phyloP scores from a whole-genome alignment of 2,888 invertebrate species.

The Tetrapedia diversipes region DNA sequence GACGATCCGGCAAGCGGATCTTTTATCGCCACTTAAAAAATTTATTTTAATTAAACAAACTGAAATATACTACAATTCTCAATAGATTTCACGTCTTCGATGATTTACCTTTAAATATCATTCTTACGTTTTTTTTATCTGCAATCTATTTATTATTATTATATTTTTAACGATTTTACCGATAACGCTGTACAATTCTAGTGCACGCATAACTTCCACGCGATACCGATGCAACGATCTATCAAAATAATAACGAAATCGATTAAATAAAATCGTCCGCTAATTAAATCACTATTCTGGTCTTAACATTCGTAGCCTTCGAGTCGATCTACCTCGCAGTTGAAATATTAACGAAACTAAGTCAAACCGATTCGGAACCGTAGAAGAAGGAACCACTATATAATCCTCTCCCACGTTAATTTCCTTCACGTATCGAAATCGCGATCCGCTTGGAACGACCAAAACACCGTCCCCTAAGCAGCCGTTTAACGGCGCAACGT shows the following conservation, averaged over 20 bases:
- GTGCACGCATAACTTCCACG: no score
- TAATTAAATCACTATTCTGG: no score
- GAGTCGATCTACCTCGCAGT: not conserved
- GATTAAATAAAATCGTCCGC: no score
- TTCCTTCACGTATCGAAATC: not conserved
- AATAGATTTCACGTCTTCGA: no score
- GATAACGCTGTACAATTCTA: no score
- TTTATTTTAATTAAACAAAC: not conserved
- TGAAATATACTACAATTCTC: not conserved
- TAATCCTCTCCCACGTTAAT: not conserved
- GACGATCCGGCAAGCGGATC: not conserved
- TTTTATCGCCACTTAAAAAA: not conserved
- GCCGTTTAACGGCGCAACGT: not conserved
- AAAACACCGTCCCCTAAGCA: not conserved
- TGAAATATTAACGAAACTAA: not conserved
- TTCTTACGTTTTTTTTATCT: not conserved
- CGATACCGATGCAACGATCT: no score
- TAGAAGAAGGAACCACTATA: no score
- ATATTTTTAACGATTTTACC: not conserved
- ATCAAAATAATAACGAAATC: no score
- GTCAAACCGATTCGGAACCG: no score
- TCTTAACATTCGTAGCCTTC: no score
- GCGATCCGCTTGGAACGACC: not conserved
- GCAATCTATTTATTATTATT: not conserved
- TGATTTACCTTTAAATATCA: no score